phyloP scores from a whole-genome alignment of 2,888 invertebrate genomes.

The Pachycephus smyrnensis region DNA sequence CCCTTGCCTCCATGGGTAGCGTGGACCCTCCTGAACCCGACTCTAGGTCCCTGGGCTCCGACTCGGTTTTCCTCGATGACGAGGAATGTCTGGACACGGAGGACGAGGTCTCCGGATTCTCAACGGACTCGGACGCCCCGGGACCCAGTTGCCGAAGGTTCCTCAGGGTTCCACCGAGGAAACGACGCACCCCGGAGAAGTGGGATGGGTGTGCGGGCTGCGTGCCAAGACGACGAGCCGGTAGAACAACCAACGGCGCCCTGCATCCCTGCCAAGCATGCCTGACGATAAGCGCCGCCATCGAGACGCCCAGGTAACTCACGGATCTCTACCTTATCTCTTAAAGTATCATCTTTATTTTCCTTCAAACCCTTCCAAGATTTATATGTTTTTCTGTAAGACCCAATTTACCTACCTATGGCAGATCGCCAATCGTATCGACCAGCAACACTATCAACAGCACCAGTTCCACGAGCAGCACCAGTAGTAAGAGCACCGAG shows the following conservation, averaged over 20 bases:
- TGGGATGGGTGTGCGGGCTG: slow-evolving; percentile 67
- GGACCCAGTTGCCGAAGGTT: slow-evolving; percentile 61
- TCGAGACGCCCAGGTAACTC: slow-evolving; percentile 59
- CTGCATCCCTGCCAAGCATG: slow-evolving; percentile 49
- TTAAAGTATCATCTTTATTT: neutral
- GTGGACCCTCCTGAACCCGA: slow-evolving; percentile 78
- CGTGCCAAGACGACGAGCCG: slow-evolving; percentile 59
- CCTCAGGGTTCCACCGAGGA: slow-evolving; percentile 66
- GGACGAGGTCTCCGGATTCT: slow-evolving; percentile 86
- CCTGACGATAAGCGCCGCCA: slow-evolving; percentile 61
- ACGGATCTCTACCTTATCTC: neutral
- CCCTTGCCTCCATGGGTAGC: slow-evolving; percentile 84
- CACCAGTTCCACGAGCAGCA: slow-evolving; percentile 47
- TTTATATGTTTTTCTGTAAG: neutral
- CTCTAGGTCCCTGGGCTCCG: slow-evolving; percentile 78
- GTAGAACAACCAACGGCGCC: slow-evolving; percentile 31
- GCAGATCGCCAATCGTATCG: slow-evolving; percentile 54
- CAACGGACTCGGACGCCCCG: slow-evolving; percentile 81
- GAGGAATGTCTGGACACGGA: slow-evolving; percentile 78
- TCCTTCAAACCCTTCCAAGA: neutral
- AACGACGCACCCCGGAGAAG: slow-evolving; percentile 55
- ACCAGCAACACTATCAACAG: slow-evolving; percentile 29
- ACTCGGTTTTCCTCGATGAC: slow-evolving; percentile 81
- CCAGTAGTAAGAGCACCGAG: slow-evolving; percentile 54
- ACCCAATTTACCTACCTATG: neutral